Evolutionary conservation across 2,113 vertebrate species (phyloP).

Genomic region (Phaethornis superciliosus): DNA sequence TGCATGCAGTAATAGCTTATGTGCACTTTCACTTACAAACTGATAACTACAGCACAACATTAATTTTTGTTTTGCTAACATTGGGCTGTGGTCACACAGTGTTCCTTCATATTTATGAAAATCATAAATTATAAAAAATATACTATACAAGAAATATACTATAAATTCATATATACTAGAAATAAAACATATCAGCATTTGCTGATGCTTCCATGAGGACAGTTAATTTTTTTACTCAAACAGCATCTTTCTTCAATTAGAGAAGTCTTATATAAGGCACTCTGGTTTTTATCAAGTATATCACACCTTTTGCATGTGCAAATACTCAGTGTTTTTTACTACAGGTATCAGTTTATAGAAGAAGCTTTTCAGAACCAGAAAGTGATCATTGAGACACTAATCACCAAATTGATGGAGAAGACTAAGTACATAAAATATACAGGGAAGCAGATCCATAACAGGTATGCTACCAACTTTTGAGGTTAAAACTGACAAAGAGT

Average conservation of each 20-base stretch:
- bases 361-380: constrained; percentile 97
- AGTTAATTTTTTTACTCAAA: neutral
- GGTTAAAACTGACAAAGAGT: neutral
- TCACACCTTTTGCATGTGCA: neutral
- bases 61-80: neutral
- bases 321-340: constrained; percentile 22
- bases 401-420: constrained; percentile 94
- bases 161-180: neutral
- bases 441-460: constrained; percentile 89
- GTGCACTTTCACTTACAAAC: neutral
- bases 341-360: constrained; percentile 97
- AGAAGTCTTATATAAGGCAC: neutral
- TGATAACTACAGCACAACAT: neutral
- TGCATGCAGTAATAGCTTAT: neutral
- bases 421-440: constrained; percentile 92
- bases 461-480: constrained; percentile 73
- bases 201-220: neutral
- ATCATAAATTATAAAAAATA: neutral
- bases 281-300: neutral
- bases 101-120: neutral
- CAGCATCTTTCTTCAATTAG: neutral
- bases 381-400: constrained; percentile 93
- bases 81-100: neutral
- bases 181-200: neutral
- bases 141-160: neutral